Evolutionary conservation across 2,797 vertebrate genomes (phyloP), one percentile per base, ranked within the genome.

Genomic region (Danio tinwini): DNA sequence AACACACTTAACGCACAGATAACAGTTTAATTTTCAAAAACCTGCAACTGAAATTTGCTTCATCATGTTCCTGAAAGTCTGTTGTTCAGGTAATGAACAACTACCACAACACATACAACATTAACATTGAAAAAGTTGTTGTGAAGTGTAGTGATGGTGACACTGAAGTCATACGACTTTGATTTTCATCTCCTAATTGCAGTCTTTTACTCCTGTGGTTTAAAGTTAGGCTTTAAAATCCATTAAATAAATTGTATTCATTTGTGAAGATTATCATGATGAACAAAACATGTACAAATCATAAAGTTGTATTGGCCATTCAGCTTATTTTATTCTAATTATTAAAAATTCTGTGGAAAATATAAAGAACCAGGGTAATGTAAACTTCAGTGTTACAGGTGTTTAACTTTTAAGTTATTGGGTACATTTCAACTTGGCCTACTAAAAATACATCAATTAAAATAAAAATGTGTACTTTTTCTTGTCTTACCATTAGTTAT

Each of bases 201-300:
- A 44, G 39, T 16, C 42, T 63, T 63, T 44, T 63, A n/a, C 61
- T 63, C 39, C 13, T 61, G 58, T 61, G 7, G 13, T 61, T 61
- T 40, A 7, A n/a, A 64, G 17, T 13, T 62, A 62, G 4, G 14
- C 14, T 44, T 12, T 42, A 19, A 45, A 64, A 64, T 64, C 17
- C 5, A 11, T 42, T n/a, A n/a, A n/a, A 42, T n/a, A 42, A 63
- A 14, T 42, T 17, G 10, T 42, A 8, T 7, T 64, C 0, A 49
- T 29, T 67, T 49, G 19, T 67, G 2, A 49, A 39, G 14, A 69
- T 10, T 5, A 11, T 68, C 21, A 29, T 29, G 19, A 49, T 11
- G 5, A 37, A 29, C 63, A 29, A 16, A 49, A 37, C 19, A 0
- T 6, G 5, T 3, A 49, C 1, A 45, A 50, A 5, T 12, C 6